phyloP scores from a whole-genome alignment of 2,888 invertebrate genomes.

The Tenodera sinensis region DNA sequence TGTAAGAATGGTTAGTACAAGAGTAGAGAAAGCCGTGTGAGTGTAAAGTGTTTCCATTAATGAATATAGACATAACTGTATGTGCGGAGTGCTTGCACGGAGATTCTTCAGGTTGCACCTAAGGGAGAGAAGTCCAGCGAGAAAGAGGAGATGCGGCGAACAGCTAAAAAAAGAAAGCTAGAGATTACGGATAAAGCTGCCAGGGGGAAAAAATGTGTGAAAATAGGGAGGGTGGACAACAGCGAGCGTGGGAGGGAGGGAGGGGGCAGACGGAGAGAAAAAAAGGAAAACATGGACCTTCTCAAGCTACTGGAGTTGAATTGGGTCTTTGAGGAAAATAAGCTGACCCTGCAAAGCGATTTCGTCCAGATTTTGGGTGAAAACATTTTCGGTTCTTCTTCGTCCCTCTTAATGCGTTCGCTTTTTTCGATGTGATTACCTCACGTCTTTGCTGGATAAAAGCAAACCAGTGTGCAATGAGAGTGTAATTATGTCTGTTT shows the following conservation, averaged over 20 bases:
- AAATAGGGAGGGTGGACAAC: background rate
- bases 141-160: background rate
- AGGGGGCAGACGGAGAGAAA: no score
- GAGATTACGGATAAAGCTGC: background rate
- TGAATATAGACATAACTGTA: no score
- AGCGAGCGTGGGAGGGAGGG: background rate
- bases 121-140: background rate
- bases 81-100: no score
- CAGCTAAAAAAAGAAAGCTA: background rate
- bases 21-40: no score
- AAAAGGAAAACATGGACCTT: background rate
- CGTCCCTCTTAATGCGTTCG: background rate
- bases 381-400: background rate
- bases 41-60: no score
- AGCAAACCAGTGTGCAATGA: background rate
- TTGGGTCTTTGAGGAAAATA: conserved; percentile 19
- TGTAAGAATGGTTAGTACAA: no score
- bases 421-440: background rate
- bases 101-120: background rate
- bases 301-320: background rate
- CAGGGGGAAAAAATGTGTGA: background rate
- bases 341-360: conserved; percentile 22
- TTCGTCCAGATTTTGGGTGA: background rate
- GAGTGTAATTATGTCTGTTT: background rate
- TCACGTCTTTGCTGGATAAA: background rate